These are phyloP conservation scores for Plecturocebus donacophilus DNA, from an alignment of 2,113 vertebrate species.

Conservation along the genomic window DNA sequence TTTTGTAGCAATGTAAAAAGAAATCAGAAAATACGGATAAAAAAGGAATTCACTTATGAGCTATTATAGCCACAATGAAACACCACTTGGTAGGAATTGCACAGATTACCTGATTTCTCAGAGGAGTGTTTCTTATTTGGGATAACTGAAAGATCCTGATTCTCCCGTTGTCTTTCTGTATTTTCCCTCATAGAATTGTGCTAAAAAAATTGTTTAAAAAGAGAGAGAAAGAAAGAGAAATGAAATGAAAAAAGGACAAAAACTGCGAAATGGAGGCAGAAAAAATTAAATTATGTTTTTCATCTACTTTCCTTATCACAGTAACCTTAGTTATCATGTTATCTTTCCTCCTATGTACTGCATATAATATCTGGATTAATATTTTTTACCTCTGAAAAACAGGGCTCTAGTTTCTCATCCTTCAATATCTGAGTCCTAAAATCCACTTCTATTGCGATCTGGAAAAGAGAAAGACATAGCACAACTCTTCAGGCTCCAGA, in stretches of 20 bases:
- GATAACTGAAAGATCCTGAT: background rate
- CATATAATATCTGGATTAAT: background rate
- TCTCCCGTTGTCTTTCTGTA: background rate
- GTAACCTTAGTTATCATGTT: background rate
- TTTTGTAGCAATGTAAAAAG: background rate
- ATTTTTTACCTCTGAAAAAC: background rate
- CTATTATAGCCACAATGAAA: background rate
- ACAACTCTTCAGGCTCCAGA: background rate
- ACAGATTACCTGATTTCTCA: background rate
- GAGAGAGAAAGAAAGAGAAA: no score
- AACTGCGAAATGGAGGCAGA: background rate
- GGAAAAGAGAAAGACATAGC: background rate
- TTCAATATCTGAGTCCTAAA: background rate
- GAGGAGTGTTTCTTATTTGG: background rate
- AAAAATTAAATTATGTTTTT: background rate
- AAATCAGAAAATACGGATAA: background rate
- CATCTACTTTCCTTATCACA: background rate
- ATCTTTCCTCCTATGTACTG: background rate
- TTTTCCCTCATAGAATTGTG: background rate
- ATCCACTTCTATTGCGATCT: background rate
- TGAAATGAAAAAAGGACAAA: background rate
- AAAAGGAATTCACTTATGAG: background rate
- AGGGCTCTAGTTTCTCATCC: background rate
- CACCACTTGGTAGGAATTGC: background rate
- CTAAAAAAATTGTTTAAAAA: no score